These are phyloP conservation scores for Syrphus vitripennis DNA, from an alignment of 2,888 invertebrate genomes.

Conservation along the genomic window DNA sequence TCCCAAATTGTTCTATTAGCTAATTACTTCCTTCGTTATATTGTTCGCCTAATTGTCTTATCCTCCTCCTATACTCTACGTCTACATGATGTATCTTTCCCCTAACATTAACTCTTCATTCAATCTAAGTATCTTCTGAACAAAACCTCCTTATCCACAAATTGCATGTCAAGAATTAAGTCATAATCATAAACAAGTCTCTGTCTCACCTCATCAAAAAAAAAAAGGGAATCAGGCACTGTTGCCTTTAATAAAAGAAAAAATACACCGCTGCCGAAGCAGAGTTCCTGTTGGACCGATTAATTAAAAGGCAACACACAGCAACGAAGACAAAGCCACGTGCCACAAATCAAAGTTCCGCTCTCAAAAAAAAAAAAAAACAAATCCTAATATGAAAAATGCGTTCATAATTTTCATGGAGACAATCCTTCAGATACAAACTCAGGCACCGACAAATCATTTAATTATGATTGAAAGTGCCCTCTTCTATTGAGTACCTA, in stretches of 20 bases:
- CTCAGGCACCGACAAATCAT: slow-evolving; percentile 77
- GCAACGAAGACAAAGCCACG: slow-evolving; percentile 50
- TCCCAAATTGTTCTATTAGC: slow-evolving; percentile 21
- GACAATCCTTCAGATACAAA: slow-evolving; percentile 62
- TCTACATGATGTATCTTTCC: not conserved
- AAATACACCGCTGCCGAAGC: slow-evolving; percentile 61
- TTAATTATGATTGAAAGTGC: slow-evolving; percentile 79
- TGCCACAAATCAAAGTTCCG: slow-evolving; percentile 66
- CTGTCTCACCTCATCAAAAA: slow-evolving; percentile 37
- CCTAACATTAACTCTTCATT: slow-evolving; percentile 48
- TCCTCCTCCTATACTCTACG: not conserved
- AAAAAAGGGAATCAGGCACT: not conserved
- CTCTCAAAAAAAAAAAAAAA: slow-evolving; percentile 24
- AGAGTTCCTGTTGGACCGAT: slow-evolving; percentile 65
- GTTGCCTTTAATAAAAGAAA: slow-evolving; percentile 23
- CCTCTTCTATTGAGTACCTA: slow-evolving; percentile 10
- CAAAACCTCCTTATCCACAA: slow-evolving; percentile 54
- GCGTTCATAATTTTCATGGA: slow-evolving; percentile 52
- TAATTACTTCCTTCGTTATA: slow-evolving; percentile 51
- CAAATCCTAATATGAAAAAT: slow-evolving; percentile 61
- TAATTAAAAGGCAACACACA: slow-evolving; percentile 53
- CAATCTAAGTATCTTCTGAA: slow-evolving; percentile 27
- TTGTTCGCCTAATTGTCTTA: slow-evolving; percentile 48
- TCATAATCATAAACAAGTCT: slow-evolving; percentile 67
- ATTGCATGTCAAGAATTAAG: slow-evolving; percentile 67